Evolutionary conservation across 2,888 invertebrate genomes (phyloP), one percentile per base, ranked within the genome.

Genomic region (Coenonympha arcania): DNA sequence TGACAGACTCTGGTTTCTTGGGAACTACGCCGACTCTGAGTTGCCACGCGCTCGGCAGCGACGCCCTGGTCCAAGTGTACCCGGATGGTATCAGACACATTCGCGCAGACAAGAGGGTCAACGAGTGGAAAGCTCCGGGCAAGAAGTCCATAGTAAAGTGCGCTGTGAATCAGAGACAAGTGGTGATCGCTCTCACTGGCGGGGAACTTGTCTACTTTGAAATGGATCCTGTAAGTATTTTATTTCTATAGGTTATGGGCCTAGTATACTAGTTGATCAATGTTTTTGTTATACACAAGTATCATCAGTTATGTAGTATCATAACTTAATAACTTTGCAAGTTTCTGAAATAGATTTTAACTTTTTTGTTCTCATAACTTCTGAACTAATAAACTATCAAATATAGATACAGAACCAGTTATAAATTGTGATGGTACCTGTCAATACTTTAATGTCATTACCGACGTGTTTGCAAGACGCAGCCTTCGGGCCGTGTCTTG

Each of bases 51-150:
- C 89, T 99, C 20, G 99, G 99, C 48, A 98, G 96, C 69, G 99
- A 99, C 83, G 98, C 99, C 1, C 87, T 99, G 18, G 97, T 99
- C 1, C 99, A 99, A 89, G 98, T 99, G 9, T 99, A 99, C 80
- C 98, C 99, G 0, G 98, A 98, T 74, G 99, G 99, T 46, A 99
- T 99, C 68, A 91, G 99, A 55, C 99, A 99, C 74, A 99, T 99
- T 68, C 91, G 98, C 50, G 94, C 98, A 0, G 99, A 99, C 78
- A 97, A 98, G 74, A 91, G 99, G 77, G 98, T 99, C 2, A 99
- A 99, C 68, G 99, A 99, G 78, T 99, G 99, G 99, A 97, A 98
- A 75, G 96, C 97, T 0, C 98, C 98, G 0, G 98, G 97, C 16
- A 98, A 98, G 77, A 96, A 98, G 66, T 94, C 94, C 0, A 99